phyloP scores from a whole-genome alignment of 2,888 invertebrate genomes.

The Syrista parreyssii region DNA sequence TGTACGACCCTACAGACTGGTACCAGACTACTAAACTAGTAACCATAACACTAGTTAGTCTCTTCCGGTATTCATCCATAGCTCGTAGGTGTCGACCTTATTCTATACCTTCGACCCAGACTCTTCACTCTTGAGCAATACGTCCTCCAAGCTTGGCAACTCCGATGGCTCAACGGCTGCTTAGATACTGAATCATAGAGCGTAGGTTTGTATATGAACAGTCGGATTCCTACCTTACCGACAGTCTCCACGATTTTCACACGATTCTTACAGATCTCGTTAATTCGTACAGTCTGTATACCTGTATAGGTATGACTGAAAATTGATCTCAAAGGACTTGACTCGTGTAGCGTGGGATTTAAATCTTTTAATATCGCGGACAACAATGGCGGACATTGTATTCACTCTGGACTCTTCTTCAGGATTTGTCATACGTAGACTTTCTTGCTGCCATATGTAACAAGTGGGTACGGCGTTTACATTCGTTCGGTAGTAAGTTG shows the following conservation, averaged over 20 bases:
- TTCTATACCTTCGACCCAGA: background rate
- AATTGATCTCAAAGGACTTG: background rate
- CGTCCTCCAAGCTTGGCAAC: background rate
- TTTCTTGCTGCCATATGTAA: background rate
- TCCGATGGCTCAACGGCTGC: background rate
- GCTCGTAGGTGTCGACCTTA: background rate
- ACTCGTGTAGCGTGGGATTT: background rate
- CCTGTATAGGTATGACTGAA: background rate
- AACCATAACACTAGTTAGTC: background rate
- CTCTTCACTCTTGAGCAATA: background rate
- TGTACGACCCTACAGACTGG: background rate
- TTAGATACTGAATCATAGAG: background rate
- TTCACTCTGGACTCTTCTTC: background rate
- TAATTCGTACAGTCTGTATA: background rate
- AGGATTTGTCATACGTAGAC: background rate
- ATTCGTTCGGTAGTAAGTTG: background rate
- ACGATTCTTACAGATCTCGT: background rate
- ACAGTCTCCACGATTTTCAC: background rate
- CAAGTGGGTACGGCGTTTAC: background rate
- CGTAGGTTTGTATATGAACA: background rate
- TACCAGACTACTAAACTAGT: background rate
- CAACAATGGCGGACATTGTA: background rate
- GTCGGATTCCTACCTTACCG: background rate
- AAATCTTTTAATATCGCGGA: background rate
- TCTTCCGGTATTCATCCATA: background rate